Evolutionary conservation across 2,113 vertebrate genomes (phyloP), one percentile per base, ranked within the genome.

Genomic region (Indicator maculatus): DNA sequence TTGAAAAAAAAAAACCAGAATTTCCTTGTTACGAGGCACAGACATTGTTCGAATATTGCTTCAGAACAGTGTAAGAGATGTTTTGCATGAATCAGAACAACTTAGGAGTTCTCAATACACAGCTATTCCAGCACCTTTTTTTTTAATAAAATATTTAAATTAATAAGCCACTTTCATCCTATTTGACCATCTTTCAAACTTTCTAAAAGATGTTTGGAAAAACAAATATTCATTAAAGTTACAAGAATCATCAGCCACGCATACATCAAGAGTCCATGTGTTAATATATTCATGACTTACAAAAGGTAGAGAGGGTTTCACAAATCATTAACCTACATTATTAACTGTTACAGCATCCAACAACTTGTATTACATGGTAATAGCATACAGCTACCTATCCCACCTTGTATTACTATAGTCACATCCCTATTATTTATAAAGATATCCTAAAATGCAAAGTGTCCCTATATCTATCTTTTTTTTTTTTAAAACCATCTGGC

Each of bases 291-390:
- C 47, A 58, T 67, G 65, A 88, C 47, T 72, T 83, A 67, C 14
- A 92, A 90, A 83, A 90, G 58, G 47, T n/a, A n/a, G n/a, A 86
- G 47, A 86, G 24, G 86, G 76, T 83, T 90, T 75, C 58, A 86
- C 11, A 3, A 91, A 94, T 88, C 69, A 93, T 89, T 93, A 93
- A 88, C 70, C 66, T 82, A 47, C 23, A 88, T 83, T 81, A 93
- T 86, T 80, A 88, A 88, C 61, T 89, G 47, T 65, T 83, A 94
- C 2, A 4, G 83, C 53, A 80, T 59, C 76, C 65, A 93, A 56
- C 11, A 90, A 33, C 52, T 74, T 76, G 44, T n/a, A n/a, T n/a
- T n/a, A n/a, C 83, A 76, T 2, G 2, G 63, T 67, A 91, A 83
- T 14, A 91, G 70, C 53, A 53, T 7, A 38, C 60, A 86, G 45